Percentiles rank a stretch among this genome's conserved stretches.
These are phyloP conservation scores for Paramuricea clavata DNA, from an alignment of 92 coral and sea anemone species.

Conservation along the genomic window DNA sequence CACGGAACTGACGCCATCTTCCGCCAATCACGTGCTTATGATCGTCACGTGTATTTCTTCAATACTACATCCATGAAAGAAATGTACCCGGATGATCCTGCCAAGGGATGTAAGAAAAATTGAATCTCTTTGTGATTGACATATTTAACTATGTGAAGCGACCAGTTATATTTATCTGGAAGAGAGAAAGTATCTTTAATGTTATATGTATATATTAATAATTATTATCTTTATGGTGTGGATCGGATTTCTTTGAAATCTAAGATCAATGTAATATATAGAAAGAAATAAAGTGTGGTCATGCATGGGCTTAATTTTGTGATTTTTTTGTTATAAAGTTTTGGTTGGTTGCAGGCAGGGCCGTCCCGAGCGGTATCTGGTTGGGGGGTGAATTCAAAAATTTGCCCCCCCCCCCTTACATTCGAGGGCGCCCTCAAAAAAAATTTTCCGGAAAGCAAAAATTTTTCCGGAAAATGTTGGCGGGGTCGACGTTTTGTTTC, in stretches of 20 bases:
- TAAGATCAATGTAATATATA: neutral
- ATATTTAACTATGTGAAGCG: neutral
- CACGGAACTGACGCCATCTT: constrained; percentile 96
- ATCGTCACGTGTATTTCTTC: constrained; percentile 87
- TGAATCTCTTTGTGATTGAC: neutral
- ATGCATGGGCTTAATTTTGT: too few species aligned
- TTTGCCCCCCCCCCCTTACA: too few species aligned
- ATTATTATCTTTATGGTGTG: neutral
- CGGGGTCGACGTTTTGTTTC: too few species aligned
- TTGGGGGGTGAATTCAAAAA: too few species aligned
- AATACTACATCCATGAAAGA: constrained; percentile 83
- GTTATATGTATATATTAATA: neutral
- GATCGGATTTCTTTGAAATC: neutral
- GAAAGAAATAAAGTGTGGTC: neutral
- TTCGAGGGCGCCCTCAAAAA: too few species aligned
- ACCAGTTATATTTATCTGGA: neutral
- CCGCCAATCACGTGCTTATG: constrained; percentile 89
- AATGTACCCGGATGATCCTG: constrained; percentile 79
- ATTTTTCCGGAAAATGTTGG: too few species aligned
- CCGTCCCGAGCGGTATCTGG: too few species aligned
- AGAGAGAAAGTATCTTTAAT: neutral
- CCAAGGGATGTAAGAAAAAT: constrained; percentile 73
- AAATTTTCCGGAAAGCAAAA: too few species aligned
- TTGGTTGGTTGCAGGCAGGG: too few species aligned
- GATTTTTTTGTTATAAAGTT: too few species aligned